Percentiles rank a stretch among this genome's conserved stretches.
Conservation (phyloP, 2,113 vertebrate genomes). For the Empidonax alnorum region DNA sequence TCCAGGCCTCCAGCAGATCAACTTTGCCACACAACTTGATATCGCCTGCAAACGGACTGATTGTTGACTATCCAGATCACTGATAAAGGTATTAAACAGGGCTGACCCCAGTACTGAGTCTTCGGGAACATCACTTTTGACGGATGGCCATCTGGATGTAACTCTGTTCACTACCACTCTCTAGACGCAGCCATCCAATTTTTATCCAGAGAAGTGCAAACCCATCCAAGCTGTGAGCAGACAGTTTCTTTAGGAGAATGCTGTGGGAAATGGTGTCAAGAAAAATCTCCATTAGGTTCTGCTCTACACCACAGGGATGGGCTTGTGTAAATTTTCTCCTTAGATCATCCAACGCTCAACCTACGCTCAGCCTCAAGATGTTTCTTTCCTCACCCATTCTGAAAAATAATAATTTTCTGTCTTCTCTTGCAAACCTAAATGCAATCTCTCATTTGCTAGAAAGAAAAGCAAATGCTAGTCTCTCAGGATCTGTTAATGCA, state of each 20-base stretch:
- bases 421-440: background rate
- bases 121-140: fast-evolving
- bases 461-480: background rate
- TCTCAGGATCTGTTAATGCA: background rate
- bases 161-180: background rate
- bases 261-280: background rate
- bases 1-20: background rate
- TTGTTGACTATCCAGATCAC: background rate
- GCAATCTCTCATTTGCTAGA: background rate
- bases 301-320: background rate
- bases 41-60: fast-evolving
- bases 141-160: fast-evolving
- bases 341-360: background rate
- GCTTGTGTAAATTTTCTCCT: background rate
- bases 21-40: fast-evolving
- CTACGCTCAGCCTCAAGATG: background rate
- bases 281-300: background rate
- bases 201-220: background rate
- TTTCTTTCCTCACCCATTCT: background rate
- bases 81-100: background rate
- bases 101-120: background rate
- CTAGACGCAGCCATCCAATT: background rate
- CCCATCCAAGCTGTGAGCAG: background rate
- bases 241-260: background rate
- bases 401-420: background rate